Evolutionary conservation across 2,113 vertebrate genomes (phyloP).

Genomic region (Nestor notabilis): DNA sequence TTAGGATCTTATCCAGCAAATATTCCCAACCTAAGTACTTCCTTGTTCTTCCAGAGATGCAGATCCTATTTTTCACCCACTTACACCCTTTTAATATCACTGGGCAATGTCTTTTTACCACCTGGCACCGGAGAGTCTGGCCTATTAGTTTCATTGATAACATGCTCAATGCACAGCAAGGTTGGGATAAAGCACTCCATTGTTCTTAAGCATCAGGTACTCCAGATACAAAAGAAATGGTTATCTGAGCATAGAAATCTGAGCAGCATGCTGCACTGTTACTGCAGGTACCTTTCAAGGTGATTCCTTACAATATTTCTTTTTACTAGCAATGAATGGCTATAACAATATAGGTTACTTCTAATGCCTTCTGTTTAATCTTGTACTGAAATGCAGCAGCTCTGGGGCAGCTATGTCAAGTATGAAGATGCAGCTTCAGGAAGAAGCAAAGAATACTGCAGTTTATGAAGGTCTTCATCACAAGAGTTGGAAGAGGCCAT

Average conservation of each 20-base stretch:
- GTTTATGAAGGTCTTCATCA: background rate
- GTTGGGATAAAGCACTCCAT: background rate
- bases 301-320: background rate
- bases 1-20: background rate
- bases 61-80: background rate
- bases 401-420: background rate
- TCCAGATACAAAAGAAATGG: background rate
- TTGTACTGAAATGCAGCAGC: background rate
- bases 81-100: background rate
- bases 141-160: background rate
- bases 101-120: background rate
- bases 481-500: background rate
- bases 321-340: background rate
- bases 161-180: background rate
- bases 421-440: background rate
- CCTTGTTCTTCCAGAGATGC: background rate
- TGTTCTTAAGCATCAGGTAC: background rate
- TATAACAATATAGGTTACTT: background rate
- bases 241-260: background rate
- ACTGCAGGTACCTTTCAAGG: background rate
- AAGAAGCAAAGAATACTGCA: background rate
- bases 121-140: background rate
- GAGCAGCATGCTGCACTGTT: background rate
- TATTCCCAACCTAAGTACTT: fast-evolving
- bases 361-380: background rate